Base-by-base conservation (phyloP, 92 coral and sea anemone species). In the Parazoanthus atlanticus region DNA sequence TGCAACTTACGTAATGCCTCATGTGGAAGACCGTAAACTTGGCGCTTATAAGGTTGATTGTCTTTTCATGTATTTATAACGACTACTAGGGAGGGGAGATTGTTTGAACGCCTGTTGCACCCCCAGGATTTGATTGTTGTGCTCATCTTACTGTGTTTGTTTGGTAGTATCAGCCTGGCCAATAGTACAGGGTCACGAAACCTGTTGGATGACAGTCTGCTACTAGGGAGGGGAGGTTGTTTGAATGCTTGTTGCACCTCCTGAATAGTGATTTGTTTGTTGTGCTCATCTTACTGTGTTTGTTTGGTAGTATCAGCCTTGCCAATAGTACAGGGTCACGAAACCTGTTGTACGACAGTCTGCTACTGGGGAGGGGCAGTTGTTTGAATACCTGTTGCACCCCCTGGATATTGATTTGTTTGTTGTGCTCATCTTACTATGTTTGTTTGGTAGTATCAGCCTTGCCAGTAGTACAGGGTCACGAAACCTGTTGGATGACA, bases 251-350 rank as follows among this genome's bases (percentile, higher is more conserved):
- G 52, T 10, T 0, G 66, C 65, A 23, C 71, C 89, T 8, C 46
- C n/a, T 56, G 5, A 93, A 91, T 30, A 85, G 90, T 58, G n/a
- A 17, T 56, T 8, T 56, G 0, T 16, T 56, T 56, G 66, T 56
- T 56, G 32, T 84, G 25, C 34, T 49, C 67, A 19, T 32, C 26
- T 36, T 31, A 15, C 32, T 10, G 11, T 33, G 13, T 86, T 61
- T 73, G 28, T 78, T 69, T 74, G 75, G n/a, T 29, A 66, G 64
- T 86, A 32, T 77, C 34, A 92, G 93, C 67, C 6, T 92, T 38
- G 94, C 98, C 26, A 95, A 96, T 52, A 95, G 98, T 36, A 95
- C 93, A 71, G 93, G 96, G 23, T 95, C 98, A 25, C 85, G 96
- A 41, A 92, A 95, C 91, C 90, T 95, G 10, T 75, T 94, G 81